phyloP scores from a whole-genome alignment of 2,113 vertebrate genomes.

The Sorex araneus region DNA sequence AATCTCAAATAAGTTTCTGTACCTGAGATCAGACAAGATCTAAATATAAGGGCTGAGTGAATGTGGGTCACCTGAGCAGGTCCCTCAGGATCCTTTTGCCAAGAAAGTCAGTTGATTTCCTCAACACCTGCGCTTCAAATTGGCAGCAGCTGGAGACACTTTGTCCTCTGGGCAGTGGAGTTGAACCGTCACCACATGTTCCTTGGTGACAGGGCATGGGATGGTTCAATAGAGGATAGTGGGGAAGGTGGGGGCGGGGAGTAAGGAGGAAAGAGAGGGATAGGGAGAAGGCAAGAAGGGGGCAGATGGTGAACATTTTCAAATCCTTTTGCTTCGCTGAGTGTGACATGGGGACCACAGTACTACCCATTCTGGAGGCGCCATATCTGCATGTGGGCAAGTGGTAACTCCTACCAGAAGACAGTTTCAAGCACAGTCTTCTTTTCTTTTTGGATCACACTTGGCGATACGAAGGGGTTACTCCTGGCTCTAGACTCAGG shows the following conservation, averaged over 20 bases:
- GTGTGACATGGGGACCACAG: neutral
- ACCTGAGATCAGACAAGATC: neutral
- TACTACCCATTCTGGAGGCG: accelerated
- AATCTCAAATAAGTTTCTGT: neutral
- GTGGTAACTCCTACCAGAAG: neutral
- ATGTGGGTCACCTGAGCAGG: neutral
- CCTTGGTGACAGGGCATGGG: constrained; percentile 46
- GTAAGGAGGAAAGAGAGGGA: neutral
- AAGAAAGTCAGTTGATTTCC: constrained; percentile 61
- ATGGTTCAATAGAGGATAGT: neutral
- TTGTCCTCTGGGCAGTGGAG: constrained; percentile 56
- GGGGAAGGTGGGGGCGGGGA: neutral
- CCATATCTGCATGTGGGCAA: neutral
- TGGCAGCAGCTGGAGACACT: constrained; percentile 62
- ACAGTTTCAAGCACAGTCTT: neutral
- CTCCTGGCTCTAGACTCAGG: too few species aligned
- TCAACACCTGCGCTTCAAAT: constrained; percentile 64
- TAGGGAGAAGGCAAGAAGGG: neutral
- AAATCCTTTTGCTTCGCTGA: neutral
- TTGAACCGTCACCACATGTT: constrained; percentile 48
- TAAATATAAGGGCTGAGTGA: neutral
- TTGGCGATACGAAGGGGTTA: too few species aligned
- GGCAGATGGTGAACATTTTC: neutral
- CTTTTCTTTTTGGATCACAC: neutral
- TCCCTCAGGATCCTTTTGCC: constrained; percentile 20